These are phyloP conservation scores for Scrobipalpa atriplicella DNA, from an alignment of 2,888 invertebrate genomes.

Conservation along the genomic window DNA sequence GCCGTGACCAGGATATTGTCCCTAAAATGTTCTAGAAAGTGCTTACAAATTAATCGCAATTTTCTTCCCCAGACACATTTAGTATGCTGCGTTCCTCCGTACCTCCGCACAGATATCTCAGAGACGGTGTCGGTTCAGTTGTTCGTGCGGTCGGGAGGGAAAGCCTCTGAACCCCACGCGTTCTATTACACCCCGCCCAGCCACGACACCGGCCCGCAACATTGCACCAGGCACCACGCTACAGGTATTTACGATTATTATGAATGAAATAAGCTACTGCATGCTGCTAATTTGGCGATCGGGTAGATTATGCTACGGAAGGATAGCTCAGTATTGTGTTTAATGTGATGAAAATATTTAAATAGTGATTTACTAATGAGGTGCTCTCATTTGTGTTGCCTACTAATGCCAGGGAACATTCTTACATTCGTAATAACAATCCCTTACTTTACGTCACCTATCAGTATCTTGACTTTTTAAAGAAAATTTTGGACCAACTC, in stretches of 20 bases:
- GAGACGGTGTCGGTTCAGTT: conserved; percentile 90
- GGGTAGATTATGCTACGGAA: conserved; percentile 6
- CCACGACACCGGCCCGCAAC: conserved; percentile 57
- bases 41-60: neutral
- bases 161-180: conserved; percentile 92
- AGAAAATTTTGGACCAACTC: no score
- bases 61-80: conserved; percentile 87
- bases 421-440: neutral
- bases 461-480: no score
- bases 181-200: conserved; percentile 89
- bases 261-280: neutral
- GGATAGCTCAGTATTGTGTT: conserved; percentile 11
- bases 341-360: neutral
- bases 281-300: conserved; percentile 13
- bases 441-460: neutral
- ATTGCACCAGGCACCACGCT: conserved; percentile 61
- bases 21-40: neutral
- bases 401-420: neutral
- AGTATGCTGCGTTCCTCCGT: conserved; percentile 93
- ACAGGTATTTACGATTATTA: conserved; percentile 46
- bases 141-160: conserved; percentile 92
- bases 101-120: conserved; percentile 85
- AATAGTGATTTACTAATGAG: neutral
- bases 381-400: neutral
- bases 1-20: neutral